Evolutionary conservation across 37 sponge, comb jelly and placozoan genomes (phyloP), one percentile per base, ranked within the genome.

Genomic region (Ephydatia muelleri): DNA sequence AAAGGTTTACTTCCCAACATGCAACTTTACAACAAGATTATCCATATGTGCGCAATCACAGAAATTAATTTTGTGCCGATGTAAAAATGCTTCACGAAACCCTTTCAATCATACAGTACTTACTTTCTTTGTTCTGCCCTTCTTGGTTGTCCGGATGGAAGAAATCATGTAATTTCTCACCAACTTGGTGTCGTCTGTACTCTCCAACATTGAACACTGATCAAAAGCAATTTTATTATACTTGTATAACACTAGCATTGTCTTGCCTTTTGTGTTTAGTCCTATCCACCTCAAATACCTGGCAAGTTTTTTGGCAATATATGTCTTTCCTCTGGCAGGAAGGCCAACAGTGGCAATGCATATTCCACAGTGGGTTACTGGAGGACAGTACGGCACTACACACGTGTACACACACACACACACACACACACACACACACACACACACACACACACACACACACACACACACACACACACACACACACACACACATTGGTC

Each of bases 311-410:
- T 64, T 87, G 43, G 96, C 94, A 65, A 96, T 90, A 82, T 93
- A 98, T 65, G 99, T 96, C 83, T 98, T 98, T 0, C 99, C 99
- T 49, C 97, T 86, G 19, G 99, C 99, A 23, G 99, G 99, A 37
- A 98, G 90, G 1, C 99, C 99, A 70, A 98, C 95, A 71, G 91
- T 90, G n/a, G 82, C 94, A 49, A 97, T 97, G 65, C 92, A 91
- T 28, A 93, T 73, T 21, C 75, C 82, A 72, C 74, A 69, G 48
- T 87, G 73, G 65, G 72, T 80, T 43, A 87, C 64, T 12, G 82
- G 89, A 1, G 92, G 95, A 38, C 92, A 83, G 32, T 73, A 67
- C 4, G 91, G 95, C 23, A 29, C 32, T n/a, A 33, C 33, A 43
- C 43, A 43, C 43, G 6, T 6, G 6, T 6, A 43, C 43, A 43